These are phyloP conservation scores for Meteorus sp. DNA, from an alignment of 1,140 invertebrate species.

Conservation along the genomic window DNA sequence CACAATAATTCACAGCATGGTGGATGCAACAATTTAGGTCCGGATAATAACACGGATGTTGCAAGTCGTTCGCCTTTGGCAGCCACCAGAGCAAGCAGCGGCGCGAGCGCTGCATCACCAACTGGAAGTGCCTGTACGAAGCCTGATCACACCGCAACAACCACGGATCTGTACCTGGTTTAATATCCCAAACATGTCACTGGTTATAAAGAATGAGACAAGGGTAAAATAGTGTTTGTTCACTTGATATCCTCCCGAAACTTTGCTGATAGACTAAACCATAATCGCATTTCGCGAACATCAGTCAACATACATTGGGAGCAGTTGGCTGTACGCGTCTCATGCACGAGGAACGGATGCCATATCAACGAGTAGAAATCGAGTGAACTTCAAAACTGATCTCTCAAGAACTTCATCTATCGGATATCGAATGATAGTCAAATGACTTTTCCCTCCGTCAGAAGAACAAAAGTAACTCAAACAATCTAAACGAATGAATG, in stretches of 20 bases:
- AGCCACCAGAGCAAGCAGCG: constrained; percentile 70
- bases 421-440: too few species aligned
- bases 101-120: constrained; percentile 71
- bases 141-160: constrained; percentile 60
- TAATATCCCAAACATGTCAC: constrained; percentile 30
- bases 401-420: too few species aligned
- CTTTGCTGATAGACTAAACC: too few species aligned
- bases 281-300: too few species aligned
- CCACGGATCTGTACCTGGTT: constrained; percentile 60
- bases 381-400: constrained; percentile 53
- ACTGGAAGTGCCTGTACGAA: constrained; percentile 73
- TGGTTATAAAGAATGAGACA: background rate
- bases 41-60: constrained; percentile 54
- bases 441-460: too few species aligned
- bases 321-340: too few species aligned
- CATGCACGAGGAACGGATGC: constrained; percentile 49
- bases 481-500: too few species aligned
- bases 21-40: constrained; percentile 36
- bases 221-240: too few species aligned
- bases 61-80: constrained; percentile 69
- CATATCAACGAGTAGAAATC: constrained; percentile 52
- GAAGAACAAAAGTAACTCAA: too few species aligned
- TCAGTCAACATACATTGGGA: too few species aligned
- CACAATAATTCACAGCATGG: constrained; percentile 49
- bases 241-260: too few species aligned